These are phyloP conservation scores for Heteromyza rotundicornis DNA, from an alignment of 2,888 invertebrate genomes.

Conservation along the genomic window DNA sequence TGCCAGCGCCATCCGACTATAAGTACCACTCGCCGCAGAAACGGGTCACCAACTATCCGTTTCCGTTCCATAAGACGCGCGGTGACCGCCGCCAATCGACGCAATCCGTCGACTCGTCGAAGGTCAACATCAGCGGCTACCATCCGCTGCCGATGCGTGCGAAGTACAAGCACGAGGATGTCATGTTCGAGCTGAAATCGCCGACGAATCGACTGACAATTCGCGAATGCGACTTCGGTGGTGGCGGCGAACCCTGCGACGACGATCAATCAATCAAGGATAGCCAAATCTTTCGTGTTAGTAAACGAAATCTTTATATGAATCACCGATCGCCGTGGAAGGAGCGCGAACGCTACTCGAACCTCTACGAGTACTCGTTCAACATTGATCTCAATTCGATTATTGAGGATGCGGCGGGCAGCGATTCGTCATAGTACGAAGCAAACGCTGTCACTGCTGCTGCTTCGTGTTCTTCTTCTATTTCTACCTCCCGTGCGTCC, in stretches of 20 bases:
- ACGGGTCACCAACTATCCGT: constrained; percentile 52
- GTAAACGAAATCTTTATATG: constrained; percentile 63
- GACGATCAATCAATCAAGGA: constrained; percentile 62
- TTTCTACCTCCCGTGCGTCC: constrained; percentile 15
- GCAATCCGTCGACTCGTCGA: constrained; percentile 60
- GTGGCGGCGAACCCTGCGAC: constrained; percentile 63
- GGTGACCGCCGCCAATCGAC: constrained; percentile 60
- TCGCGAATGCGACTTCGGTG: constrained; percentile 62
- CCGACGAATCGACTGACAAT: constrained; percentile 61
- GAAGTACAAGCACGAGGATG: constrained; percentile 59
- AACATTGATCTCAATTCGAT: constrained; percentile 63
- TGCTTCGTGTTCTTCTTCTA: neutral
- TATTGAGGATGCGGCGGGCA: constrained; percentile 62
- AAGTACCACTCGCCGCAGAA: constrained; percentile 62
- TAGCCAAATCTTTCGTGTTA: constrained; percentile 63
- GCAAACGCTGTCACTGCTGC: constrained; percentile 35
- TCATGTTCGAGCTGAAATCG: constrained; percentile 61
- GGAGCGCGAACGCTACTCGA: constrained; percentile 62
- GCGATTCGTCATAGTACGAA: constrained; percentile 64
- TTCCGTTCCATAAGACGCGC: constrained; percentile 58
- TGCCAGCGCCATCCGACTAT: constrained; percentile 60
- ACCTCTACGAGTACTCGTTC: constrained; percentile 63
- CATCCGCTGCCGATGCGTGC: constrained; percentile 58
- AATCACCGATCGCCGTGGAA: constrained; percentile 62
- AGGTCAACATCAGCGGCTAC: constrained; percentile 54